These are phyloP conservation scores for Ferrisia virgata DNA, from an alignment of 2,888 invertebrate genomes.

Conservation along the genomic window DNA sequence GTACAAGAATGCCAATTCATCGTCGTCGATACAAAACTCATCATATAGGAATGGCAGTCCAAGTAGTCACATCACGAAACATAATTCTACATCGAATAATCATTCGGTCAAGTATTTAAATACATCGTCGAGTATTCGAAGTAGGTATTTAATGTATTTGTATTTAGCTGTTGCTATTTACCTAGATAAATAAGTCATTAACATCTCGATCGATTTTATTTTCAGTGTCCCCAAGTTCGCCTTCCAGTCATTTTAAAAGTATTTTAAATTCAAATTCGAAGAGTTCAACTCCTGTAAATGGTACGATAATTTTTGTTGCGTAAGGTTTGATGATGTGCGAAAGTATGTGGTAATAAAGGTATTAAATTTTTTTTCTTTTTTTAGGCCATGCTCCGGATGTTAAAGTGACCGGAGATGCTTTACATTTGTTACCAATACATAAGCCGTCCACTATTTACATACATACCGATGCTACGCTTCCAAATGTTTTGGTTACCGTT, in stretches of 20 bases:
- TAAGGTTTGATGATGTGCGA: not conserved
- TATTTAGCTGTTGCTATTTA: not conserved
- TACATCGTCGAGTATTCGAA: conserved; percentile 36
- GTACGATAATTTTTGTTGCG: not conserved
- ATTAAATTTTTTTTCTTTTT: conserved; percentile 21
- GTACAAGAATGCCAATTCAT: not conserved
- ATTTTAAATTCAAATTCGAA: conserved; percentile 33
- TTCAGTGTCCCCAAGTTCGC: conserved; percentile 11
- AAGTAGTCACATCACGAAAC: not conserved
- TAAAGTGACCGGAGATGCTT: conserved; percentile 61
- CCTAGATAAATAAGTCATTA: no score
- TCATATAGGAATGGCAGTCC: conserved; percentile 24
- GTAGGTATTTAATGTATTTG: not conserved
- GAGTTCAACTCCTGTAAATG: conserved; percentile 29
- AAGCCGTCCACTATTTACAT: conserved; percentile 60
- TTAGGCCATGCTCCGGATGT: conserved; percentile 47
- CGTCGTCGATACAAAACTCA: not conserved
- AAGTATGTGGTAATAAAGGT: not conserved
- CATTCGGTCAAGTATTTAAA: conserved; percentile 33
- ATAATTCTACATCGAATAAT: conserved; percentile 34
- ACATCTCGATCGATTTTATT: not conserved
- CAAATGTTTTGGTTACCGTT: conserved; percentile 57
- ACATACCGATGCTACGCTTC: conserved; percentile 52
- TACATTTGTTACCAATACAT: conserved; percentile 62
- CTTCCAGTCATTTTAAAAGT: not conserved